Conservation (phyloP, 64 coral and sea anemone genomes). For the Montipora capricornis region DNA sequence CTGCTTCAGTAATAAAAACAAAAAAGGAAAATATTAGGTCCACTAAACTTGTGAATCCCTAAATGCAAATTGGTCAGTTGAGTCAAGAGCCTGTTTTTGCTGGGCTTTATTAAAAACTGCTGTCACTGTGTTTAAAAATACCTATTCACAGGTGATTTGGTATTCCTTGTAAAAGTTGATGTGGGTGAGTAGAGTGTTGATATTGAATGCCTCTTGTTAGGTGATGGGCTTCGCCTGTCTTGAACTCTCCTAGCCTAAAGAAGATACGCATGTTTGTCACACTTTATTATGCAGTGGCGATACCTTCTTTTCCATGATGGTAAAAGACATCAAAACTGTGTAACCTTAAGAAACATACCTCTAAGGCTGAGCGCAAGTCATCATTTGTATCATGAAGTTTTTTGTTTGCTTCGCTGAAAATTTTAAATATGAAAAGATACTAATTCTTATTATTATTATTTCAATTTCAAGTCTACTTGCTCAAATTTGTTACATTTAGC, state of each 20-base stretch:
- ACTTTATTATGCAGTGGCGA: background rate
- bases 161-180: constrained; percentile 29
- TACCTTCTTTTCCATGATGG: too few relatives aligned
- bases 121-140: background rate
- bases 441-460: too few relatives aligned
- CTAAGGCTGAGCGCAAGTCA: constrained; percentile 86
- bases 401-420: constrained; percentile 92
- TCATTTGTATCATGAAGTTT: constrained; percentile 97
- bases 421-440: background rate
- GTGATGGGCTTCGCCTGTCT: constrained; percentile 74
- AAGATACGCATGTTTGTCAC: background rate
- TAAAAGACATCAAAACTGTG: too few relatives aligned
- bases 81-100: background rate
- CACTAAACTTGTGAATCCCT: too few relatives aligned
- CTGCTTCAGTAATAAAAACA: background rate
- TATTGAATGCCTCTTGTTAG: constrained; percentile 91
- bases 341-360: constrained; percentile 39
- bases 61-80: background rate
- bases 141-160: constrained; percentile 46
- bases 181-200: constrained; percentile 71
- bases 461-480: too few relatives aligned
- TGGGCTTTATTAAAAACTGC: background rate
- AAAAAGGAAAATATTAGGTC: background rate
- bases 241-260: background rate
- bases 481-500: too few relatives aligned